Evolutionary conservation across 2,888 invertebrate genomes (phyloP), one percentile per base, ranked within the genome.

Genomic region (Scaptomyza parva): DNA sequence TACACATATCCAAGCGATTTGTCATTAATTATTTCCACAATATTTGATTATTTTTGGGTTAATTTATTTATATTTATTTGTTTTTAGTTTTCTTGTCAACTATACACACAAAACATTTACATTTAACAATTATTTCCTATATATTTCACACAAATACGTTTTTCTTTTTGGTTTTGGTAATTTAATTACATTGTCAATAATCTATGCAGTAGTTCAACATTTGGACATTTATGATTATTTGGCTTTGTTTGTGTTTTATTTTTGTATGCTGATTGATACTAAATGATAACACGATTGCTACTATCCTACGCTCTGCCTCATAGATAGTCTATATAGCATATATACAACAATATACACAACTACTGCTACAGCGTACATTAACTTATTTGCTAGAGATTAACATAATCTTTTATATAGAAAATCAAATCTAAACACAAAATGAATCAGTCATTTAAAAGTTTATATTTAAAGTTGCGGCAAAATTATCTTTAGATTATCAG

Each of bases 191-290:
- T 51, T 60, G 9, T 65, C 39, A 44, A 61, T 65, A 41, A 76
- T 53, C 40, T 67, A 78, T 69, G 28, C 8, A 39, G 52, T 43
- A 66, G 48, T 57, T 65, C 35, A 64, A 48, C 67, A 53, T 54
- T 80, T 80, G 86, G 80, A 80, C 80, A 80, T 83, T 86, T 65
- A 64, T 59, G 62, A 76, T 52, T 62, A 54, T 80, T 78, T 81
- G 53, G 59, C 64, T 76, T 79, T 54, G 30, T 35, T 9, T 48
- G 9, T 45, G 24, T 55, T 70, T 45, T 33, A n/a, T 53, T 58
- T 39, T 40, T 45, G 26, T 26, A 45, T 26, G 11, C 22, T 6
- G 51, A 28, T 67, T 33, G 53, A 67, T 52, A 50, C 47, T 74
- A 30, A 30, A 45, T 44, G 39, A 39, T 28, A 61, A 69, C 41